These are phyloP conservation scores for Metacarcinus magister DNA, from an alignment of 2,888 invertebrate species.

Conservation along the genomic window DNA sequence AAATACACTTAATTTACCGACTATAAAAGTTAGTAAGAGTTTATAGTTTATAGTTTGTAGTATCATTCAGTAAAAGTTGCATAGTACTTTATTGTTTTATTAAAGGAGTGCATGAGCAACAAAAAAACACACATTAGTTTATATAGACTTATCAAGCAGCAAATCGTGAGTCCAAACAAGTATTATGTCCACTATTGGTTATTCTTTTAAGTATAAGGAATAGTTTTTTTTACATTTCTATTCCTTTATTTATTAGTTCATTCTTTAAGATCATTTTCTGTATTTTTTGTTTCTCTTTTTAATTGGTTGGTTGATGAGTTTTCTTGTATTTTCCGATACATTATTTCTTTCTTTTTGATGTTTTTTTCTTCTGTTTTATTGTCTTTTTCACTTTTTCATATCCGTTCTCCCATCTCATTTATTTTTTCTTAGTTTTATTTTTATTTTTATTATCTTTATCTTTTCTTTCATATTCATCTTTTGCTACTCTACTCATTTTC, in stretches of 20 bases:
- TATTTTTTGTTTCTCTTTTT: neutral
- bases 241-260: neutral
- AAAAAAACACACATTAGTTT: neutral
- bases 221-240: neutral
- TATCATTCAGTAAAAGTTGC: neutral
- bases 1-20: no score
- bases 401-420: no score
- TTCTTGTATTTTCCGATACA: neutral
- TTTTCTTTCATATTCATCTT: neutral
- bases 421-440: no score
- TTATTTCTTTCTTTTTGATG: neutral
- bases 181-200: neutral
- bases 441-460: no score
- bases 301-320: neutral
- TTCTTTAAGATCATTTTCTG: neutral
- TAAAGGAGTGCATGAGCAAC: neutral
- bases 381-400: no score
- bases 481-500: neutral
- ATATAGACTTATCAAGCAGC: neutral
- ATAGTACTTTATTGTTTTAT: neutral
- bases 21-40: no score
- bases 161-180: neutral
- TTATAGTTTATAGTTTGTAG: no score
- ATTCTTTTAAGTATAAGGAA: neutral
- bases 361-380: no score